Evolutionary conservation across 1,140 invertebrate genomes (phyloP), one percentile per base, ranked within the genome.

Genomic region (Megalonaias nervosa): DNA sequence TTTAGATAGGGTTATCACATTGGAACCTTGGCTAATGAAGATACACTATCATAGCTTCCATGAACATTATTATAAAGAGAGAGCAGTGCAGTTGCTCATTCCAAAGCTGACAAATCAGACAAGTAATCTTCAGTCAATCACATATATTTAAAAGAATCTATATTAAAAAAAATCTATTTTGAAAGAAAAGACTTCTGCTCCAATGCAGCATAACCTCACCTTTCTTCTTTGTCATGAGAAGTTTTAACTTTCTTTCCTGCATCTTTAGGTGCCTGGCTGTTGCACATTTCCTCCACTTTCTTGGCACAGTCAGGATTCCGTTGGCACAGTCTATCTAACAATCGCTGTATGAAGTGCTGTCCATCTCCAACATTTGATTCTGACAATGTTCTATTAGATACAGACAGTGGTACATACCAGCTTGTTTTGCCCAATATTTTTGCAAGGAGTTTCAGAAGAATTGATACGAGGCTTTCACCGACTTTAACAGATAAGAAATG

Each of bases 401-500:
- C 72, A 21, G 76, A 80, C 48, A 76, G 60, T 84, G 91, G 77
- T 78, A 84, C 86, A 87, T 88, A 88, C 21, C 75, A 96, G 86
- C 97, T 95, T 12, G 95, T 93, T 59, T 93, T 92, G 9, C 95
- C 95, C 0, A 95, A 95, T 17, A 98, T 91, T 88, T 98, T 97
- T 0, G 96, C 96, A 90, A 99, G 97, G n/a, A 99, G 92, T 89
- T 97, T 97, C 15, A 99, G 91, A 31, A 99, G 91, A 59, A 99
- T 91, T 0, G 97, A 97, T 79, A 99, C 94, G 70, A 99, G 96
- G 76, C 96, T 98, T 90, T 99, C 97, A 83, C 97, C 95, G 9
- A 92, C 71, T 48, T 79, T 71, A n/a, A 84, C 76, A 65, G 73
- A 74, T 74, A 81, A 75, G 61, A 71, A 67, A 55, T 80, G 79